Evolutionary conservation across 1,140 invertebrate genomes (phyloP).

Genomic region (Panonychus citri): DNA sequence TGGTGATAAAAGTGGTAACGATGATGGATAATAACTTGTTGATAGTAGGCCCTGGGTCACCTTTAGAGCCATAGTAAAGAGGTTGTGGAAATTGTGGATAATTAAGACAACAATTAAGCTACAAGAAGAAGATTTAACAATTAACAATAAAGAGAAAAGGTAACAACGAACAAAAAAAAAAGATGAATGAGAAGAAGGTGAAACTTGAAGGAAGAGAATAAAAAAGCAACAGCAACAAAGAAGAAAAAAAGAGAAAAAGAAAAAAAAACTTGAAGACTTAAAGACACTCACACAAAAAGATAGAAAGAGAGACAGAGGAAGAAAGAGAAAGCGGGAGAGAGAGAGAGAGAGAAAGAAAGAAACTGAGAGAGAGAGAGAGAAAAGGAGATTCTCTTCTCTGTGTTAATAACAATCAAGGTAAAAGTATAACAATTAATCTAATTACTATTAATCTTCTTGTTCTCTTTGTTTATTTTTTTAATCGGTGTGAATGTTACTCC

Average conservation of each 20-base stretch:
- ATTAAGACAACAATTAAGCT: background rate
- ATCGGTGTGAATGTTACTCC: too few relatives aligned
- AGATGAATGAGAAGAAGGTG: too few relatives aligned
- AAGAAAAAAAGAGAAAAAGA: background rate
- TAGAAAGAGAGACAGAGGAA: conserved; percentile 2
- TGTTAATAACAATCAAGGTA: too few relatives aligned
- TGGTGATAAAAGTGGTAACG: background rate
- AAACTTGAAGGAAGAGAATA: background rate
- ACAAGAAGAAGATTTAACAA: background rate
- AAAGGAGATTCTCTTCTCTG: too few relatives aligned
- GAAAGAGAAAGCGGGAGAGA: background rate
- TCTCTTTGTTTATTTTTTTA: too few relatives aligned
- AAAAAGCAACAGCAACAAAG: background rate
- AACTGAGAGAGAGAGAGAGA: conserved; percentile 1
- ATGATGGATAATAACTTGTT: conserved; percentile 3
- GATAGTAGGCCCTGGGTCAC: conserved; percentile 1
- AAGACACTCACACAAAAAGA: conserved; percentile 2
- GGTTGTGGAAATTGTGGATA: background rate
- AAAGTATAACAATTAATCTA: too few relatives aligned
- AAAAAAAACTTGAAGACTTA: background rate
- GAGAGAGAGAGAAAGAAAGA: conserved; percentile 6
- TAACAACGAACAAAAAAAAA: too few relatives aligned
- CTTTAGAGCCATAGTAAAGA: background rate
- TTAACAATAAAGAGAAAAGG: background rate
- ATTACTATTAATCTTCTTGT: too few relatives aligned